phyloP scores from a whole-genome alignment of 2,888 invertebrate species.

The Smittia aterrima region DNA sequence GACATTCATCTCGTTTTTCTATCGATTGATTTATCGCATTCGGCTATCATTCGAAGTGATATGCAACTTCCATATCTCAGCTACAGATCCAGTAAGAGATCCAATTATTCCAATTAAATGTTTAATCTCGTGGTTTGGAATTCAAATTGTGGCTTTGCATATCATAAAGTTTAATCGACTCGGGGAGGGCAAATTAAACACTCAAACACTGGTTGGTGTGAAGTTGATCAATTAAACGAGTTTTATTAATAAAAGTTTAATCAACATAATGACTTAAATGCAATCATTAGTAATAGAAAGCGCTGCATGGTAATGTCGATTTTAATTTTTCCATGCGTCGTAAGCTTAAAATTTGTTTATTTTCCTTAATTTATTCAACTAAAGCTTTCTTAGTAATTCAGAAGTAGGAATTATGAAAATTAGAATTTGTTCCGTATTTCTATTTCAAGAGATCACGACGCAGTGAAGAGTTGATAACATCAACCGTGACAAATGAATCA shows the following conservation, averaged over 20 bases:
- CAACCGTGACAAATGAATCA: not conserved
- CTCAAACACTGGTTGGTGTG: not conserved
- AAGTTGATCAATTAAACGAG: constrained; percentile 36
- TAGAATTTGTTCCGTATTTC: too few species aligned
- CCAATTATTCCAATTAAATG: constrained; percentile 33
- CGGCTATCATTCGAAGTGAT: not conserved
- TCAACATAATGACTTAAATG: too few species aligned
- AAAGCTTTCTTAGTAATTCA: too few species aligned
- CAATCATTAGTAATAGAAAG: too few species aligned
- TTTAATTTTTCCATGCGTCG: too few species aligned
- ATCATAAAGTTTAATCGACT: not conserved
- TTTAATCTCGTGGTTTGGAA: not conserved
- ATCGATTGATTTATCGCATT: constrained; percentile 6
- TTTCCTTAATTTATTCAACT: too few species aligned
- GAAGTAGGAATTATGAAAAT: too few species aligned
- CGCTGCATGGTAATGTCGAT: too few species aligned
- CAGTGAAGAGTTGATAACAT: not conserved
- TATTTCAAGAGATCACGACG: too few species aligned
- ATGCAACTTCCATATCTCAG: not conserved
- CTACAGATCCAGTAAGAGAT: not conserved
- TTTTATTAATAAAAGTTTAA: not conserved
- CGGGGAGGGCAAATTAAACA: not conserved
- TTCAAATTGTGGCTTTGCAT: not conserved
- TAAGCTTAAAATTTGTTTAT: too few species aligned
- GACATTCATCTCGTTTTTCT: not conserved